Evolutionary conservation across 2,113 vertebrate genomes (phyloP).

Genomic region (Scatophagus argus): DNA sequence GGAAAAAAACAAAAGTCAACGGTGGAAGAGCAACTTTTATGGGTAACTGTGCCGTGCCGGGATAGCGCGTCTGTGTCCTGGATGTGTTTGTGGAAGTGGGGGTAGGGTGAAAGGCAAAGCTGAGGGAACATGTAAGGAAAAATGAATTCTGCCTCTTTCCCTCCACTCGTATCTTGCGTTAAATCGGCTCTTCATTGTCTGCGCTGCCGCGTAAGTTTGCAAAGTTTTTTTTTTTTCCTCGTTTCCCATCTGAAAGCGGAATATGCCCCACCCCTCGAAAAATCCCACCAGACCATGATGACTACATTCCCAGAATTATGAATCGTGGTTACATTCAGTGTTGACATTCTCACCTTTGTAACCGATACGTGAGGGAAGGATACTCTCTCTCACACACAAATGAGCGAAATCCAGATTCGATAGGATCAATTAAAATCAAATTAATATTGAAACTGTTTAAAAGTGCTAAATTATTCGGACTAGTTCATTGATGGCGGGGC

Average conservation of each 20-base stretch:
- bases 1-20: conserved; percentile 52
- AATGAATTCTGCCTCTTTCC: conserved; percentile 26
- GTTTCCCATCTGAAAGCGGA: conserved; percentile 74
- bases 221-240: conserved; percentile 72
- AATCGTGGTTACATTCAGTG: conserved; percentile 42
- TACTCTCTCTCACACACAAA: background rate
- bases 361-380: background rate
- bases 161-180: conserved; percentile 16
- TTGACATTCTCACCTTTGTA: conserved; percentile 50
- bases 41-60: conserved; percentile 51
- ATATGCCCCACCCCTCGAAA: conserved; percentile 85
- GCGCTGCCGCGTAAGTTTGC: conserved; percentile 67
- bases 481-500: background rate
- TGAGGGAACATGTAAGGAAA: conserved; percentile 40
- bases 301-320: conserved; percentile 73
- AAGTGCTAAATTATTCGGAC: background rate
- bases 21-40: conserved; percentile 74
- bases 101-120: conserved; percentile 39
- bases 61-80: conserved; percentile 63
- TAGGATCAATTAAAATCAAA: no score
- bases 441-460: background rate
- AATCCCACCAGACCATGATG: conserved; percentile 73
- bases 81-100: conserved; percentile 69
- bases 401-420: background rate
- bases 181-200: conserved; percentile 62